These are phyloP conservation scores for Coregonus sp. DNA, from an alignment of 2,797 vertebrate genomes.

Conservation along the genomic window DNA sequence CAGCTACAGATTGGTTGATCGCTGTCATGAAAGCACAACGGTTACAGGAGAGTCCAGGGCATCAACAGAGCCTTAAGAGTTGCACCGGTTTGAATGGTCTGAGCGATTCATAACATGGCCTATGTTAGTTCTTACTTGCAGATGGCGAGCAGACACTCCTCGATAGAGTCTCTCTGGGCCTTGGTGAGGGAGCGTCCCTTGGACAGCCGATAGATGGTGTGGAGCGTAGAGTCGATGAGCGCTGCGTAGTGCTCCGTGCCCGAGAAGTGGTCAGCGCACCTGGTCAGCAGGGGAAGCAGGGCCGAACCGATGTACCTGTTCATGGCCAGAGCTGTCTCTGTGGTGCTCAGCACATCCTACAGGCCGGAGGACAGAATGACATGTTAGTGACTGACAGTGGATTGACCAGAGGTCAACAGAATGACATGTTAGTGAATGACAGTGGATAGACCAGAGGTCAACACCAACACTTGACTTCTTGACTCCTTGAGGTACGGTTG, in stretches of 20 bases:
- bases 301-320: conserved; percentile 95
- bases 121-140: conserved; percentile 83
- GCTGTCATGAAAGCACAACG: not conserved
- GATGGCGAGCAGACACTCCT: conserved; percentile 94
- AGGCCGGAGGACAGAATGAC: conserved; percentile 21
- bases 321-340: conserved; percentile 91
- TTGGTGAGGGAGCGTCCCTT: conserved; percentile 97
- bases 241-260: conserved; percentile 89
- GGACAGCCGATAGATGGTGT: conserved; percentile 95
- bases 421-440: no score
- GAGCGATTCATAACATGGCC: no score
- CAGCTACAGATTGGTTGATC: not conserved
- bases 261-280: conserved; percentile 90
- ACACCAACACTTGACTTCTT: not conserved
- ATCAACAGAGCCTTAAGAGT: no score
- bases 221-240: conserved; percentile 90
- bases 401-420: no score
- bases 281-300: conserved; percentile 91
- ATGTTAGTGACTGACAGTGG: no score
- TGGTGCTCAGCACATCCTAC: conserved; percentile 92
- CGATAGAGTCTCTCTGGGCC: conserved; percentile 94
- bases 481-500: not conserved
- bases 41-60: no score
- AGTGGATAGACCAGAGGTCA: no score
- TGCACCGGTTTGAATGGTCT: no score